Base-by-base conservation (phyloP, 2,113 vertebrate species). In the Castor canadensis region DNA sequence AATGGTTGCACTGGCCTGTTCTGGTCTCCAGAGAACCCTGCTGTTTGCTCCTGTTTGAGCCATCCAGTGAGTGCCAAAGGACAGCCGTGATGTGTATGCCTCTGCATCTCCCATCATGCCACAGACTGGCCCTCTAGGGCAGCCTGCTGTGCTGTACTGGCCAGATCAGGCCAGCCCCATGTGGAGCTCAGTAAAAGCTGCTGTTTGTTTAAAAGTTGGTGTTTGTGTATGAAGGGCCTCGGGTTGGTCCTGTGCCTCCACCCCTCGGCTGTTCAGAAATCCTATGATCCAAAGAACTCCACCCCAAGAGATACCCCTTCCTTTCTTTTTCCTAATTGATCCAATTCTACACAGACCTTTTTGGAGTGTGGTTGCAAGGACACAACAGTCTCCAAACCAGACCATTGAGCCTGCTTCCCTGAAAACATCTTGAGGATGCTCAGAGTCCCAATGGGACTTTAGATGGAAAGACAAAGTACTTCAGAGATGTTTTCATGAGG, bases 141-240 rank as follows among this genome's bases (percentile, higher is more conserved):
- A 60, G 58, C 85, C 77, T 56, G 20, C 56, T 67, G 71, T 56
- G 20, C 56, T 67, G 71, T n/a, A 43, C 47, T 24, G 73, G 92
- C 62, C 89, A 20, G 20, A 52, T 69, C 30, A 45, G 80, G 69
- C 56, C 81, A 67, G 76, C 71, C 85, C 72, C 56, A 66, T 62
- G 60, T 91, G 88, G 85, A 96, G 77, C 72, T 94, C 71, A 97
- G 96, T 97, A 98, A 97, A 97, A 89, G 64, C 94, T 91, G 89
- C 94, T 95, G 69, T 96, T 92, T 94, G 92, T 38, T 71, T 93
- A 89, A 93, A 94, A 75, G 40, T 54, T 15, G 92, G n/a, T 43
- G 26, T 92, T 19, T 52, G 45, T 93, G 40, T 71, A 43, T 49
- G 72, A 13, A 30, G 10, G 28, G 26, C 20, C 26, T 66, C 73